phyloP scores from a whole-genome alignment of 1,140 invertebrate genomes.

The Drosophila triauraria region DNA sequence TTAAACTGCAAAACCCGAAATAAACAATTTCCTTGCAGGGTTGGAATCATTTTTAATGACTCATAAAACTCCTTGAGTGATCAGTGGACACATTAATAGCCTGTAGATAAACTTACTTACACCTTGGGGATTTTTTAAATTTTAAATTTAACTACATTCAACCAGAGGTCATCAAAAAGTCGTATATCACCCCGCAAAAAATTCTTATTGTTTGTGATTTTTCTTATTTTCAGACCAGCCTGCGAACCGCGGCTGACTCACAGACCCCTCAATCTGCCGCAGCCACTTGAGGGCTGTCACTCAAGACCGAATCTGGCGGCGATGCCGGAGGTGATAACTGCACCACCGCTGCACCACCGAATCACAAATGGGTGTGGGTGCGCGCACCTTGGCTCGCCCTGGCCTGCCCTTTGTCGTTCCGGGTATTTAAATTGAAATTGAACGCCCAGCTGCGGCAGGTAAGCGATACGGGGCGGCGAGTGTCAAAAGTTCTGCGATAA shows the following conservation, averaged over 20 bases:
- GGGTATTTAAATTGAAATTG: conserved; percentile 23
- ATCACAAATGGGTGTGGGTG: conserved; percentile 31
- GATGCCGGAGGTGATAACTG: conserved; percentile 52
- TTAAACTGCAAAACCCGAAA: too few species aligned
- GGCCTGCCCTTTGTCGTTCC: conserved; percentile 67
- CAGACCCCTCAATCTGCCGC: conserved; percentile 23
- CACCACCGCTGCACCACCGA: conserved; percentile 18
- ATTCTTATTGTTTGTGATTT: conserved; percentile 38
- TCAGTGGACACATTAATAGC: background rate
- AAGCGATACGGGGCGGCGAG: conserved; percentile 50
- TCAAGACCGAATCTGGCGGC: conserved; percentile 61
- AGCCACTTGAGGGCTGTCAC: conserved; percentile 68
- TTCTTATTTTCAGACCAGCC: conserved; percentile 29
- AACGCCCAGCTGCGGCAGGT: conserved; percentile 55
- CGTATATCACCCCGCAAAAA: background rate
- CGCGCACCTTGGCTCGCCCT: conserved; percentile 34
- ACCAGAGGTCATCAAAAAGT: conserved; percentile 10
- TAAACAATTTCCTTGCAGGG: background rate
- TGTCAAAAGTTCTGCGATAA: conserved; percentile 60
- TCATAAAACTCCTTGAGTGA: background rate
- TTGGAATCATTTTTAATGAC: background rate
- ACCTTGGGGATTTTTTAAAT: background rate
- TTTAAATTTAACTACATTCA: background rate
- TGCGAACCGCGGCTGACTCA: conserved; percentile 32
- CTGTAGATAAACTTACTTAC: background rate